phyloP scores from a whole-genome alignment of 2,888 invertebrate species.

The Spialia ferax region DNA sequence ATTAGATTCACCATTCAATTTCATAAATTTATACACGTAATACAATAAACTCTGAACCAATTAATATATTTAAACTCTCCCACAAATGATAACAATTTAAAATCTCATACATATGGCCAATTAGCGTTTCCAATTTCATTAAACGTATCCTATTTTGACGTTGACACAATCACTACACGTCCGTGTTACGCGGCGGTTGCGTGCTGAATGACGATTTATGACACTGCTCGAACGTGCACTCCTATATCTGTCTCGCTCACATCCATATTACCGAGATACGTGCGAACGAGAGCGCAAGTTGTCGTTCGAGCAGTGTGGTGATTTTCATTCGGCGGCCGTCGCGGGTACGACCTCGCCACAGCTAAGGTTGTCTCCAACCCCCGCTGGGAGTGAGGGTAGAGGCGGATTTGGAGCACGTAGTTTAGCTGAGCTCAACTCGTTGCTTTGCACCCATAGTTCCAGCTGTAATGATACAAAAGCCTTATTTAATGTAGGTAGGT shows the following conservation, averaged over 20 bases:
- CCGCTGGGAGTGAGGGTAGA: constrained; percentile 53
- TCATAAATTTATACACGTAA: constrained; percentile 6
- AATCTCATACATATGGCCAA: constrained; percentile 8
- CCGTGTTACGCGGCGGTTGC: constrained; percentile 47
- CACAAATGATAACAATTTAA: constrained; percentile 26
- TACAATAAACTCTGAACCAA: constrained; percentile 25
- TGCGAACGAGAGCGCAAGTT: constrained; percentile 58
- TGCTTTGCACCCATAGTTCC: constrained; percentile 83
- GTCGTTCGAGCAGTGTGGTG: constrained; percentile 64
- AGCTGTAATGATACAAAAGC: constrained; percentile 62
- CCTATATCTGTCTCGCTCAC: constrained; percentile 55
- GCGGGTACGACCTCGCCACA: constrained; percentile 71
- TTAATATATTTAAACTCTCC: constrained; percentile 27
- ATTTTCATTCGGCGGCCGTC: constrained; percentile 62
- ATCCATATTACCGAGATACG: constrained; percentile 46
- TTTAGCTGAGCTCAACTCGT: constrained; percentile 79
- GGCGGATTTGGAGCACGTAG: constrained; percentile 63
- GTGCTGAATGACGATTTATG: constrained; percentile 49
- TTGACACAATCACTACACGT: constrained; percentile 50
- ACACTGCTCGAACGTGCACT: constrained; percentile 57
- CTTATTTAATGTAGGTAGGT: no score
- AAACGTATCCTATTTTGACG: constrained; percentile 38
- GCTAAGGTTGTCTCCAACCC: constrained; percentile 51
- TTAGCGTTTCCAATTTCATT: constrained; percentile 14
- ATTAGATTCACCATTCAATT: constrained; percentile 4